Percentiles rank a stretch among this genome's conserved stretches.
phyloP scores from a whole-genome alignment of 1,140 invertebrate species.

The Helicorthomorpha holstii region DNA sequence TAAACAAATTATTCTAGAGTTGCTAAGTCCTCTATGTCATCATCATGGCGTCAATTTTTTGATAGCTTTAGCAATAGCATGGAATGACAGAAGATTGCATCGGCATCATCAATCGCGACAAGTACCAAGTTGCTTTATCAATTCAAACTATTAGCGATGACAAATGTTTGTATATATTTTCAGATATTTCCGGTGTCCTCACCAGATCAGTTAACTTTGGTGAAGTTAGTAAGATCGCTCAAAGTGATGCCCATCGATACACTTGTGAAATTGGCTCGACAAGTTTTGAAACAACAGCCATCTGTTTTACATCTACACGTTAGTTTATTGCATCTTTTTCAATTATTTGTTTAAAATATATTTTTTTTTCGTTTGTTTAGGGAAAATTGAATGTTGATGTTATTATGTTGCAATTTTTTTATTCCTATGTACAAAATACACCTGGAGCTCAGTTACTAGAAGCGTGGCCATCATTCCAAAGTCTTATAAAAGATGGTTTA shows the following conservation, averaged over 20 bases:
- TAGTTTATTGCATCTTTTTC: slow-evolving; percentile 11
- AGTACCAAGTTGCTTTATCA: not conserved
- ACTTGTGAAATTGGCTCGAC: slow-evolving; percentile 65
- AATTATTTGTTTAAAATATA: not conserved
- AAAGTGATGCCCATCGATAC: slow-evolving; percentile 70
- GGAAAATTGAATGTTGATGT: slow-evolving; percentile 36
- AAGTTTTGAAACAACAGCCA: slow-evolving; percentile 60
- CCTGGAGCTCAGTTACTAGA: slow-evolving; percentile 50
- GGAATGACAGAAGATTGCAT: slow-evolving; percentile 49
- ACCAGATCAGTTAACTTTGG: slow-evolving; percentile 54
- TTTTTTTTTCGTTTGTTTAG: slow-evolving; percentile 11
- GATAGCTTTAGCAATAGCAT: slow-evolving; percentile 69
- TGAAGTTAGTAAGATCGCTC: slow-evolving; percentile 60
- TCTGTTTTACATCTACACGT: slow-evolving; percentile 36
- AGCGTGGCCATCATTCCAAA: slow-evolving; percentile 57
- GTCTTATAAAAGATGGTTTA: slow-evolving; percentile 57
- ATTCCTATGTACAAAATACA: slow-evolving; percentile 50
- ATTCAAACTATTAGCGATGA: slow-evolving; percentile 2
- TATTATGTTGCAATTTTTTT: slow-evolving; percentile 42
- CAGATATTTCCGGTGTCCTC: slow-evolving; percentile 45
- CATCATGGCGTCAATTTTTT: slow-evolving; percentile 69
- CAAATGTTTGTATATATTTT: slow-evolving; percentile 10
- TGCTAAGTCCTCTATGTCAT: slow-evolving; percentile 70
- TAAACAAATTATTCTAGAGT: slow-evolving; percentile 61
- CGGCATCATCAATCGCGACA: not conserved